Percentiles rank a stretch among this genome's conserved stretches.
Conservation (phyloP, 2,797 vertebrate genomes). For the Choloepus didactylus region DNA sequence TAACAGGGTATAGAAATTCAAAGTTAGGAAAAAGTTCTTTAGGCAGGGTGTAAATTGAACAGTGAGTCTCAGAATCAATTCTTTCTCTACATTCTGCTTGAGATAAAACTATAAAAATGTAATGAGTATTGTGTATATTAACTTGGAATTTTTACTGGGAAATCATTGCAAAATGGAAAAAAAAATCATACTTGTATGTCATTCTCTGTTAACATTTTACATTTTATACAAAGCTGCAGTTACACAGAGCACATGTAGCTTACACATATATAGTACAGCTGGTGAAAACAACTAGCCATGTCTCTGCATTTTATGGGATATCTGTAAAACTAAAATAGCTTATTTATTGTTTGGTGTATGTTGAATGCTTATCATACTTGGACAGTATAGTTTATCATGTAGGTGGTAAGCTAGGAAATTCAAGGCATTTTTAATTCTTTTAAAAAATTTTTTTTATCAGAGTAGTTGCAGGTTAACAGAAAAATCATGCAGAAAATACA, state of each 20-base stretch:
- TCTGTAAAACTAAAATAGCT: background rate
- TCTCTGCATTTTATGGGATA: background rate
- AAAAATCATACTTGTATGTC: background rate
- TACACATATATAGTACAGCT: background rate
- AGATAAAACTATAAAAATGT: background rate
- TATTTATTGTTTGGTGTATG: background rate
- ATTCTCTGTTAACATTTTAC: background rate
- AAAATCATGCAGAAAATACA: too few relatives aligned
- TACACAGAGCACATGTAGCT: conserved; percentile 16
- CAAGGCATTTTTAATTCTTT: background rate
- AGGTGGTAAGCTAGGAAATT: background rate
- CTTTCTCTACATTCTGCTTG: conserved; percentile 12
- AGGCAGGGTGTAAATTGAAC: background rate
- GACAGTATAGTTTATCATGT: background rate
- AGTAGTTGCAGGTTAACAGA: too few relatives aligned
- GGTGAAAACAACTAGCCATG: background rate
- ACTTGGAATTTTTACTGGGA: conserved; percentile 33
- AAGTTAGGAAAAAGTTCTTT: background rate
- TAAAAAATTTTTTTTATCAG: too few relatives aligned
- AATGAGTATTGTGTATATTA: background rate
- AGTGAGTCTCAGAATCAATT: conserved; percentile 26
- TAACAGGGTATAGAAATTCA: background rate
- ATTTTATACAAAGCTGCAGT: conserved; percentile 37
- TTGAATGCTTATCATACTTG: background rate
- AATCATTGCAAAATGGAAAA: conserved; percentile 16